These are phyloP conservation scores for Agapetus fuscipes DNA, from an alignment of 2,888 invertebrate species.

Conservation along the genomic window DNA sequence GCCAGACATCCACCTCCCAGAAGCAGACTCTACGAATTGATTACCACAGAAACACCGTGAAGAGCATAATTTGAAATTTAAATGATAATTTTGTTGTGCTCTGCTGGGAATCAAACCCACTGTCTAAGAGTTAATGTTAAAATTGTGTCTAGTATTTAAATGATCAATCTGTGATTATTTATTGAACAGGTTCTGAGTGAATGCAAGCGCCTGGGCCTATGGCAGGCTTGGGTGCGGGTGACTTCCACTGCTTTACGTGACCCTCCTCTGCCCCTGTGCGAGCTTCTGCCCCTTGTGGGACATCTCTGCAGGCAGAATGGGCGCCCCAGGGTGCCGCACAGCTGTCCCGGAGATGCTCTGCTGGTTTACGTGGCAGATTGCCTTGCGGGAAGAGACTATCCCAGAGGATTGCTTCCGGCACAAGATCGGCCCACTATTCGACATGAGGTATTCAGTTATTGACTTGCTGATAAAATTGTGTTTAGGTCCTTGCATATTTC, in stretches of 20 bases:
- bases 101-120: no score
- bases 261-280: conserved; percentile 61
- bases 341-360: conserved; percentile 57
- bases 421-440: conserved; percentile 48
- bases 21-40: no score
- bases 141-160: no score
- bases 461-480: neutral
- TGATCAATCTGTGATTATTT: neutral
- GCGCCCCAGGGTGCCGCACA: conserved; percentile 8
- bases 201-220: conserved; percentile 52
- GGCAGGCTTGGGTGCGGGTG: conserved; percentile 57
- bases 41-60: no score
- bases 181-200: conserved; percentile 44
- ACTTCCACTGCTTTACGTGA: conserved; percentile 59
- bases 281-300: conserved; percentile 44
- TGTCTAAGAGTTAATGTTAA: no score
- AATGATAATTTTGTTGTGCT: no score
- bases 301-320: conserved; percentile 25
- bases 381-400: conserved; percentile 62
- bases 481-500: neutral
- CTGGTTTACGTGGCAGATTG: conserved; percentile 66
- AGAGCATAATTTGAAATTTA: no score
- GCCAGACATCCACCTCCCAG: no score
- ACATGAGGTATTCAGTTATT: conserved; percentile 45
- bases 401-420: conserved; percentile 49